Evolutionary conservation across 2,113 vertebrate species (phyloP).

Genomic region (Pseudorectes ferrugineus): DNA sequence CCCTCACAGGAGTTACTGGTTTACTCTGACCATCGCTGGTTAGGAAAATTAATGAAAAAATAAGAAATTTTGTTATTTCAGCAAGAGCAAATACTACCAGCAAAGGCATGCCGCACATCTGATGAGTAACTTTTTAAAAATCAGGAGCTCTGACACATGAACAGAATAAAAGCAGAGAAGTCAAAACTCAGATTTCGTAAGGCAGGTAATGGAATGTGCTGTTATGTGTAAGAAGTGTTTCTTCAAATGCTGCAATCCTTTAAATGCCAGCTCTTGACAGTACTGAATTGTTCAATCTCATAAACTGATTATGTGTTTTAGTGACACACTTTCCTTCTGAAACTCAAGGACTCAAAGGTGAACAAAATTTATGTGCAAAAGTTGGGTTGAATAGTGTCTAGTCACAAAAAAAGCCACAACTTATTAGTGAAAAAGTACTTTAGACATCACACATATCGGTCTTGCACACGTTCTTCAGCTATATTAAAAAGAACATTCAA

Average conservation of each 20-base stretch:
- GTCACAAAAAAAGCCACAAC: not conserved
- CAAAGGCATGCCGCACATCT: not conserved
- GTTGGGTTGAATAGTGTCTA: not conserved
- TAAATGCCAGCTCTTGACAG: not conserved
- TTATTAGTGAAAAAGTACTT: not conserved
- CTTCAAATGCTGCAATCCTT: not conserved
- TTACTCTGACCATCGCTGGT: not conserved
- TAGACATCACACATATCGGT: not conserved
- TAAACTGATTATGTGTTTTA: not conserved
- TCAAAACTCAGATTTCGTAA: not conserved
- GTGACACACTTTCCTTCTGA: not conserved
- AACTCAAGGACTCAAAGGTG: not conserved
- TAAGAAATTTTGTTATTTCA: not conserved
- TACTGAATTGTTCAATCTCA: not conserved
- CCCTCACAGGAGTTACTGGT: not conserved
- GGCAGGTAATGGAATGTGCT: not conserved
- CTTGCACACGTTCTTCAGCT: not conserved
- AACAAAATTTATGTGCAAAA: not conserved
- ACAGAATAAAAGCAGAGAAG: not conserved
- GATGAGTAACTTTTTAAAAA: not conserved
- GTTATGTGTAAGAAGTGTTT: not conserved
- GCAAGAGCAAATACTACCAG: not conserved
- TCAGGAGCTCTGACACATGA: not conserved
- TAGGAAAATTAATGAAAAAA: not conserved
- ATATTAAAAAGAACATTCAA: not conserved